Percentiles rank a stretch among this genome's conserved stretches.
Conservation (phyloP, 2,888 invertebrate genomes). For the Dorcus hopei region DNA sequence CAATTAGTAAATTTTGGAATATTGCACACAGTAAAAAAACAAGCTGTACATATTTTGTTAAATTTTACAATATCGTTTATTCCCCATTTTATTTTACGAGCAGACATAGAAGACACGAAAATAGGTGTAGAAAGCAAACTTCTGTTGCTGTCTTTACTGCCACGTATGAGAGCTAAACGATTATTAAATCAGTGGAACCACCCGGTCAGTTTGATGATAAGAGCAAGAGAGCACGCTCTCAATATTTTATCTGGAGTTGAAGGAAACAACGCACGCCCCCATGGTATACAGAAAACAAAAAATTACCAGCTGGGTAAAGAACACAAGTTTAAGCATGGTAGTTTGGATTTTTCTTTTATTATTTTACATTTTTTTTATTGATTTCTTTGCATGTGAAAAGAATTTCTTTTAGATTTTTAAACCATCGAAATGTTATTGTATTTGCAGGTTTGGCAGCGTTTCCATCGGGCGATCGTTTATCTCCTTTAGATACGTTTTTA, state of each 20-base stretch:
- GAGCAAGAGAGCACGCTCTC: conserved; percentile 78
- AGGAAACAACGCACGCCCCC: conserved; percentile 42
- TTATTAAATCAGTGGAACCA: conserved; percentile 76
- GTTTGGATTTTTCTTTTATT: conserved; percentile 4
- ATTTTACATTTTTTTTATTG: conserved; percentile 7
- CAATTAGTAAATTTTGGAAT: no score
- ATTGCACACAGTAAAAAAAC: no score
- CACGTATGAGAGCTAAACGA: conserved; percentile 74
- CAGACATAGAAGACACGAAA: conserved; percentile 52
- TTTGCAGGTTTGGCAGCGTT: conserved; percentile 68
- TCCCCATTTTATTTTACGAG: neutral
- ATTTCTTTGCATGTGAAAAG: neutral
- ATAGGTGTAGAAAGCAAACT: conserved; percentile 68
- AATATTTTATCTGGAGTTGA: conserved; percentile 74
- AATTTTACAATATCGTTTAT: no score
- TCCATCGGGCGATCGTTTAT: conserved; percentile 68
- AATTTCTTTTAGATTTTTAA: neutral
- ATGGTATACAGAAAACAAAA: conserved; percentile 35
- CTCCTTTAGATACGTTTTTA: conserved; percentile 80
- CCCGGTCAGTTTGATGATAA: conserved; percentile 71
- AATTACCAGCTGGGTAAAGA: conserved; percentile 27
- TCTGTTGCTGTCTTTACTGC: conserved; percentile 68
- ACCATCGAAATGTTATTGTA: neutral
- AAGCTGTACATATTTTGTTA: no score
- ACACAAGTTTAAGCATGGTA: conserved; percentile 16